Percentiles rank a stretch among this genome's conserved stretches.
Evolutionary conservation across 2,888 invertebrate genomes (phyloP).

Genomic region (Trilocha varians): DNA sequence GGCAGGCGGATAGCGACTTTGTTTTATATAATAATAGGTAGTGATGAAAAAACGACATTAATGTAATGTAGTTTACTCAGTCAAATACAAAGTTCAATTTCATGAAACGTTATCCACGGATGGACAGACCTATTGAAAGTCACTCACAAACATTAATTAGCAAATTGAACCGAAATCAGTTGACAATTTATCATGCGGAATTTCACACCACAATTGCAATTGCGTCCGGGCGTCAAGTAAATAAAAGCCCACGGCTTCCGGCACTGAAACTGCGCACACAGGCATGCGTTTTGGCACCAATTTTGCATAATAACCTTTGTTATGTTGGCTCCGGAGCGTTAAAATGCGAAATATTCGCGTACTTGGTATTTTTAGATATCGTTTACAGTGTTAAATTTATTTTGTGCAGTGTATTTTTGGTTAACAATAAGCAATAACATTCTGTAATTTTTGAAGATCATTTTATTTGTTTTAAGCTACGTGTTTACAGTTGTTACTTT

Average conservation of each 20-base stretch:
- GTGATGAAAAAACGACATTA: too few species aligned
- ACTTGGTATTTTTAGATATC: conserved; percentile 6
- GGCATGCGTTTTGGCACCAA: conserved; percentile 52
- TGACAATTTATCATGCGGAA: conserved; percentile 44
- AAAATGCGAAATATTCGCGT: conserved; percentile 27
- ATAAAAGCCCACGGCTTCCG: conserved; percentile 43
- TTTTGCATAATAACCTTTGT: conserved; percentile 54
- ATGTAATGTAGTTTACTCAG: neutral
- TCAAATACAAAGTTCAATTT: neutral
- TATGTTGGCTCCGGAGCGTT: conserved; percentile 35
- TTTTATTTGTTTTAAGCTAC: too few species aligned
- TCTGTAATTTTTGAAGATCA: too few species aligned
- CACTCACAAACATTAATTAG: conserved; percentile 39
- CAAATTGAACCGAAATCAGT: conserved; percentile 39
- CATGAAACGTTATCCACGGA: neutral
- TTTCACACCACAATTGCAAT: conserved; percentile 39
- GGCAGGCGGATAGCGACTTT: too few species aligned
- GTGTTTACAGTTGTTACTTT: too few species aligned
- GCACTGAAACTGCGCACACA: conserved; percentile 39
- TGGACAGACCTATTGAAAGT: conserved; percentile 16
- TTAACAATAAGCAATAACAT: neutral
- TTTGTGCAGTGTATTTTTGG: conserved; percentile 12
- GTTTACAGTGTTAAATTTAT: conserved; percentile 10
- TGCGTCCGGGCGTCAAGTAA: conserved; percentile 43
- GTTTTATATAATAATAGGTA: too few species aligned